phyloP scores from a whole-genome alignment of 1,140 invertebrate species.

The Druon quercuslanigerum region DNA sequence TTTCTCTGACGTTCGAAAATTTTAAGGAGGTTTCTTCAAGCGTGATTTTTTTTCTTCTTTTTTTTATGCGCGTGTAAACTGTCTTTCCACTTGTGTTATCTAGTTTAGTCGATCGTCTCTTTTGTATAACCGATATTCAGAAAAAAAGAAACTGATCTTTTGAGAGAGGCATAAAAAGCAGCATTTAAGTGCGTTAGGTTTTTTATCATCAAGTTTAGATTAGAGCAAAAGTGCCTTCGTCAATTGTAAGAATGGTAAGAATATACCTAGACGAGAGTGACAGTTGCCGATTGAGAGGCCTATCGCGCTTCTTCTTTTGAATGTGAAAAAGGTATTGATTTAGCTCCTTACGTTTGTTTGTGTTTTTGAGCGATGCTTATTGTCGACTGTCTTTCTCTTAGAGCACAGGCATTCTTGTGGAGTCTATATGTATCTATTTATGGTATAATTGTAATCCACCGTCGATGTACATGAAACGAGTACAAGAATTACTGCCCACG shows the following conservation, averaged over 20 bases:
- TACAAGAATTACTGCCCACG: slow-evolving; percentile 57
- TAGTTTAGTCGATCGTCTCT: slow-evolving; percentile 19
- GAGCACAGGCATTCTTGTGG: slow-evolving; percentile 33
- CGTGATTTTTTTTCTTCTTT: slow-evolving; percentile 5
- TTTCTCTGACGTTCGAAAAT: not conserved
- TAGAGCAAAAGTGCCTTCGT: slow-evolving; percentile 27
- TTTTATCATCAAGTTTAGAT: slow-evolving; percentile 10
- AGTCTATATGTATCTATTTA: slow-evolving; percentile 41
- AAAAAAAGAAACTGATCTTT: not conserved
- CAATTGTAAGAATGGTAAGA: not conserved
- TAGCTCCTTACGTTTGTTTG: not conserved
- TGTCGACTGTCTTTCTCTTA: slow-evolving; percentile 53
- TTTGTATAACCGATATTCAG: slow-evolving; percentile 4
- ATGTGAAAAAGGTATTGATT: not conserved
- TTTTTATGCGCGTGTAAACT: not conserved
- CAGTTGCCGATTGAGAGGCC: slow-evolving; percentile 3
- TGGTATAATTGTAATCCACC: slow-evolving; percentile 42
- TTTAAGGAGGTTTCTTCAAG: not conserved
- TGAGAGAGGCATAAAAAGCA: not conserved
- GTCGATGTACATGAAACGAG: slow-evolving; percentile 55
- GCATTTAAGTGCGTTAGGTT: not conserved
- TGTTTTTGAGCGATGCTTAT: slow-evolving; percentile 16
- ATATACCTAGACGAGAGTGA: slow-evolving; percentile 17
- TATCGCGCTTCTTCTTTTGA: slow-evolving; percentile 4
- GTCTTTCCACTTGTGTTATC: not conserved